Base-by-base conservation (phyloP, 2,797 vertebrate species). In the Apogon talboti region DNA sequence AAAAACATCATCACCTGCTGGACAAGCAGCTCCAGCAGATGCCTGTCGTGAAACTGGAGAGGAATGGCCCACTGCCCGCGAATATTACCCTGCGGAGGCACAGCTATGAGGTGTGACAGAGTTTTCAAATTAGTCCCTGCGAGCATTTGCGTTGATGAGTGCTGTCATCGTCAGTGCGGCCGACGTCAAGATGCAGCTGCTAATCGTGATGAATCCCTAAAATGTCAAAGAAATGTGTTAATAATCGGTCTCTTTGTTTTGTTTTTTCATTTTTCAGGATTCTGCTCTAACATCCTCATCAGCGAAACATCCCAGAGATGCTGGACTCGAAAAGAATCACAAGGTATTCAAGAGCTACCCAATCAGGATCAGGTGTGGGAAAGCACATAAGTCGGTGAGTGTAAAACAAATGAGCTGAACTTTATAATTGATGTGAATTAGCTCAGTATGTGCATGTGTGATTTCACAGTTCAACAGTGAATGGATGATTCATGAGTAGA, bases 1-100 rank as follows among this genome's bases (percentile, higher is more conserved):
- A 48, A 24, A 18, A 35, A 7, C 0, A 56, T 7, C 2, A 2
- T 8, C 58, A 58, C 12, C 45, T 0, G 19, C 3, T 9, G 15
- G 45, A 72, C 9, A 38, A 35, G 30, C 76, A 71, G 72, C 77
- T 86, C 1, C 52, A 42, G 61, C 72, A 62, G 66, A 58, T 15
- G 3, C 68, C 84, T 8, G 71, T 86, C 58, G 83, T 85, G 53
- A 66, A 60, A 54, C 78, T 87, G 48, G 46, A 66, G 52, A 63
- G 65, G 21, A 55, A 7, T 2, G n/a, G 1, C 13, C 7, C 1
- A 3, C 54, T 78, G 50, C 61, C 79, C 2, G 37, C 0, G 40
- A 19, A 0, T 4, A 56, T 56, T 11, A 48, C 7, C 1, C 44
- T 50, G 65, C 76, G 47, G 24, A 24, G 2, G 18, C 7, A 6